phyloP scores from a whole-genome alignment of 2,113 vertebrate species.

The Baryphthengus martii region DNA sequence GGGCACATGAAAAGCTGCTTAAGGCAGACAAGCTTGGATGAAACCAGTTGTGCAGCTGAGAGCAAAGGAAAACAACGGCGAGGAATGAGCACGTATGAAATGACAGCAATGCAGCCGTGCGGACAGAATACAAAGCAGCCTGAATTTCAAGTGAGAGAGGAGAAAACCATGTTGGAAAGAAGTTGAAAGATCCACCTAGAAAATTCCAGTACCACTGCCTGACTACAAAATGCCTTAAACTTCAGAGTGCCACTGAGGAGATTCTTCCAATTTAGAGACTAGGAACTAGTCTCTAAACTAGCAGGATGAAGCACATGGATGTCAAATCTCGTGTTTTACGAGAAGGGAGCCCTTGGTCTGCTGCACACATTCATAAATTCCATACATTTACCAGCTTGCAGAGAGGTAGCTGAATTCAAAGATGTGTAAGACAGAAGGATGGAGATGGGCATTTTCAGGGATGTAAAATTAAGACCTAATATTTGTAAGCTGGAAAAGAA shows the following conservation, averaged over 20 bases:
- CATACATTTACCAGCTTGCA: neutral
- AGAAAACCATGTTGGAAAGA: neutral
- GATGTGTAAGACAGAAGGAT: neutral
- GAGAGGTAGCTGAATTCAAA: neutral
- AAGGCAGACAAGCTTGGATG: neutral
- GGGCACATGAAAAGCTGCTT: neutral
- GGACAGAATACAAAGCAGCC: neutral
- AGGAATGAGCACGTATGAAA: neutral
- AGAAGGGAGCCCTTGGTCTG: neutral
- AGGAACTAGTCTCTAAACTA: too few species aligned
- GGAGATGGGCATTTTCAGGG: neutral
- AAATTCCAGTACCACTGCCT: neutral
- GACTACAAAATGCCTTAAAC: neutral
- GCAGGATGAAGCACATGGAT: neutral
- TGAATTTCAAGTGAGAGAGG: neutral
- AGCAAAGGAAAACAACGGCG: neutral
- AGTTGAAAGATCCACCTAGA: neutral
- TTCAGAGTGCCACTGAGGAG: neutral
- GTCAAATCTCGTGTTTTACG: accelerated
- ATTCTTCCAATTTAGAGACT: neutral
- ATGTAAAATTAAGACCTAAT: neutral
- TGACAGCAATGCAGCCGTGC: neutral
- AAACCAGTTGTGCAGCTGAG: neutral
- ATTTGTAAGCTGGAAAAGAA: neutral
- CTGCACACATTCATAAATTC: neutral